A percentile compares a stretch with the other conserved stretches of the same genome.
Evolutionary conservation across 1,140 invertebrate species (phyloP).

Genomic region (Dreissena polymorpha): DNA sequence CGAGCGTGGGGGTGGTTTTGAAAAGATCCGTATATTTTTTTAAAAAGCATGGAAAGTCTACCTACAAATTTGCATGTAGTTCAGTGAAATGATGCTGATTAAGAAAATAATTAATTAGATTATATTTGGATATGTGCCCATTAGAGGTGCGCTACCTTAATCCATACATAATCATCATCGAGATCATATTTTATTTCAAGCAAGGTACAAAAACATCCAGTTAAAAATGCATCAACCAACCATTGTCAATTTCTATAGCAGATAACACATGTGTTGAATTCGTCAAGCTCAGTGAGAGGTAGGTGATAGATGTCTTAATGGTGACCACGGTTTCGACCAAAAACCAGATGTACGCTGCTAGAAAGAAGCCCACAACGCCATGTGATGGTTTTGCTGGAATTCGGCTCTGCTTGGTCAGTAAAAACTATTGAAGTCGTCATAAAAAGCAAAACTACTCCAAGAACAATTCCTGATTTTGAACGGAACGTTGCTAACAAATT

Average conservation of each 20-base stretch:
- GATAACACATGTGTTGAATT: slow-evolving; percentile 63
- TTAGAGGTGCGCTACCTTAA: no score
- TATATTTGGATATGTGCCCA: no score
- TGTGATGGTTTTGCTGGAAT: slow-evolving; percentile 75
- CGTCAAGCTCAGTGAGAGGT: slow-evolving; percentile 62
- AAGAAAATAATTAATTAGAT: no score
- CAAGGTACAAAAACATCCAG: not conserved
- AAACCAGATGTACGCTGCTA: slow-evolving; percentile 78
- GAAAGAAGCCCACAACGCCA: slow-evolving; percentile 76
- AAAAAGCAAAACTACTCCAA: slow-evolving; percentile 69
- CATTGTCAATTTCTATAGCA: slow-evolving; percentile 66
- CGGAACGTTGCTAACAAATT: slow-evolving; percentile 64
- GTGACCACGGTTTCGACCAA: slow-evolving; percentile 73
- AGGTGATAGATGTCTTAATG: slow-evolving; percentile 74
- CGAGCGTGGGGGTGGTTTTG: no score
- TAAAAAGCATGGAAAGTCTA: no score
- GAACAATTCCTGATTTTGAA: slow-evolving; percentile 66
- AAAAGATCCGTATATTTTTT: no score
- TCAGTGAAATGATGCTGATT: no score
- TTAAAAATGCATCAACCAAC: slow-evolving; percentile 48
- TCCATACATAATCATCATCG: no score
- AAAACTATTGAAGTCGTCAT: slow-evolving; percentile 76
- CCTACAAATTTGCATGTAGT: no score
- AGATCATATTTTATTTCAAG: no score
- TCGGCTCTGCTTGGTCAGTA: slow-evolving; percentile 77